Evolutionary conservation across 2,888 invertebrate species (phyloP).

Genomic region (Lapara coniferarum): DNA sequence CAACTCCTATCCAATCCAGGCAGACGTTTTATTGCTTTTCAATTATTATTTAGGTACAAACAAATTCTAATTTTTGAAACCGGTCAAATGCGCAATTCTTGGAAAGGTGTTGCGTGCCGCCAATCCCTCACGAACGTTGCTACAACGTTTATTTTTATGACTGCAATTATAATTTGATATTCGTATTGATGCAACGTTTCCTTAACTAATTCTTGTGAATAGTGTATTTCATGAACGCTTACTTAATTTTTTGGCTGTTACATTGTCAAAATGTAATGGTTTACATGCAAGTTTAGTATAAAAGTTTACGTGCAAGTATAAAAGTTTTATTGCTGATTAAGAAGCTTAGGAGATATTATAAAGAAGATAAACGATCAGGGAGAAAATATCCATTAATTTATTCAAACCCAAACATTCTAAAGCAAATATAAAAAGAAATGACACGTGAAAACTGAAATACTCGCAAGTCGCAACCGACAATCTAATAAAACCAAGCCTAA

Average conservation of each 20-base stretch:
- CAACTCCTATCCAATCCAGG: conserved; percentile 59
- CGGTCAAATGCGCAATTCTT: conserved; percentile 22
- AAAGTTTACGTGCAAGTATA: neutral
- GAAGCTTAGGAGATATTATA: no score
- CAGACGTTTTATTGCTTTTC: conserved; percentile 64
- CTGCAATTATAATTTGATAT: conserved; percentile 20
- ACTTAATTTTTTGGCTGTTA: neutral
- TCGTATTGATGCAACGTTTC: conserved; percentile 23
- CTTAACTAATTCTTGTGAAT: conserved; percentile 15
- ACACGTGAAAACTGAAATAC: no score
- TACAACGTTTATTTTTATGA: conserved; percentile 21
- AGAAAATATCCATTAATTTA: no score
- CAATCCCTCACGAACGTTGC: conserved; percentile 22
- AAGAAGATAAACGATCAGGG: no score
- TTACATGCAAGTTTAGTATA: neutral
- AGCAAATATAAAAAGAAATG: no score
- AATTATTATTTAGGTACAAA: conserved; percentile 26
- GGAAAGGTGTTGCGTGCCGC: conserved; percentile 19
- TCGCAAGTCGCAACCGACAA: no score
- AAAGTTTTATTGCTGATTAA: no score
- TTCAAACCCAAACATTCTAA: no score
- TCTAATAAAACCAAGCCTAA: neutral
- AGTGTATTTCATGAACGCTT: neutral
- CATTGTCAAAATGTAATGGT: conserved; percentile 6
- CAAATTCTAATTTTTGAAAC: conserved; percentile 19